Percentiles rank a stretch among this genome's conserved stretches.
Conservation (phyloP, 2,113 vertebrate genomes). For the Struthidea cinerea region DNA sequence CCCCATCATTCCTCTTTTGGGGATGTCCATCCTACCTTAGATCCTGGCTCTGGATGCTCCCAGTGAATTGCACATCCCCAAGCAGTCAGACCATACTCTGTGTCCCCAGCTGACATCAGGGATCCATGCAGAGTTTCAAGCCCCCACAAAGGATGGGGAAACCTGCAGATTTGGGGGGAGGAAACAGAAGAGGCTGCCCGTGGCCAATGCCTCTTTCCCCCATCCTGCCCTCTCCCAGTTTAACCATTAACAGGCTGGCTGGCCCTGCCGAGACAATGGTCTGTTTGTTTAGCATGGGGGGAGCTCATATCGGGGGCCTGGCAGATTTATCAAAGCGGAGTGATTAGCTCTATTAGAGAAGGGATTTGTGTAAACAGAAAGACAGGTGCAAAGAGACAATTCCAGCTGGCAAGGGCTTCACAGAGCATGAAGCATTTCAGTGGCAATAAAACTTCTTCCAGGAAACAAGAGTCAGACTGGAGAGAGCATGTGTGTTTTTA, state of each 20-base stretch:
- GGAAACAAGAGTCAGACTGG: conserved; percentile 36
- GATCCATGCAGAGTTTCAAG: neutral
- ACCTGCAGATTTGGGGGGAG: neutral
- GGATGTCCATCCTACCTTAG: neutral
- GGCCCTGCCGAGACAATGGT: conserved; percentile 64
- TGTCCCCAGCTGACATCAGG: neutral
- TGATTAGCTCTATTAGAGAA: conserved; percentile 85
- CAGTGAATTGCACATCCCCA: neutral
- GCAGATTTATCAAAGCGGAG: conserved; percentile 82
- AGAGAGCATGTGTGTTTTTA: neutral
- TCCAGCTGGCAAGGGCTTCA: conserved; percentile 76
- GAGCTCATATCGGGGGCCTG: conserved; percentile 71
- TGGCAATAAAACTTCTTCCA: conserved; percentile 74
- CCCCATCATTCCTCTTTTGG: neutral
- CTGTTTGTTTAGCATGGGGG: conserved; percentile 69
- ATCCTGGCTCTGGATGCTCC: neutral
- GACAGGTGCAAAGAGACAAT: conserved; percentile 81
- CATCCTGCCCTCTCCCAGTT: conserved; percentile 13
- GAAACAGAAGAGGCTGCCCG: neutral
- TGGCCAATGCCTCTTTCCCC: neutral
- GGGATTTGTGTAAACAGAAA: conserved; percentile 88
- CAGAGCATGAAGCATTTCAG: conserved; percentile 65
- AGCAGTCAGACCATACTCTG: accelerated
- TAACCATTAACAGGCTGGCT: conserved; percentile 78
- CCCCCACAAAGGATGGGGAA: neutral